Evolutionary conservation across 2,888 invertebrate genomes (phyloP), one percentile per base, ranked within the genome.

Genomic region (Eupithecia abbreviata): DNA sequence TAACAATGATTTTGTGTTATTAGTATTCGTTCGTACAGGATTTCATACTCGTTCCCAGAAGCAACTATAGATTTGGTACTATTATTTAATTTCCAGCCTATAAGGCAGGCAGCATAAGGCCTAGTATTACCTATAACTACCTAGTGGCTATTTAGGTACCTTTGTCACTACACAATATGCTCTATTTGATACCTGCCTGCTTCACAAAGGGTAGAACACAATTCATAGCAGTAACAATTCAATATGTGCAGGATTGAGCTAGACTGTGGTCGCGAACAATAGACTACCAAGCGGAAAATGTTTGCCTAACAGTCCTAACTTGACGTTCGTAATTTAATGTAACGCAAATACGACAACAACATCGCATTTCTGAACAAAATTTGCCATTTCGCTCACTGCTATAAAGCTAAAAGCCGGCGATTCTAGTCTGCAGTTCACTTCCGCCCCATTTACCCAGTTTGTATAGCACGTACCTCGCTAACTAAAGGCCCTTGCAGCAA

Each of bases 321-420:
- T 87, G 84, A 84, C 85, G 86, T 88, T 87, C 85, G 86, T 89
- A 90, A 91, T 91, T 90, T 88, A 90, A 91, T 89, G 88, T 87
- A 89, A 90, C 83, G 87, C 87, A 92, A 92, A 91, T 88, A 90
- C 87, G 87, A 89, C 87, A 90, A 88, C 88, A 89, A 86, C 87
- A 83, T 87, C 86, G 86, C 85, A 86, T 86, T 89, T 85, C 87
- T 85, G 86, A 90, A 88, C 86, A 83, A 89, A 88, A 87, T 88
- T 88, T 84, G 79, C 82, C 82, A 86, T 87, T 86, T 85, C 84
- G 83, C 83, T 80, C 85, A 83, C 79, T 85, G 82, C 82, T 84
- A 79, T 81, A 80, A 84, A 84, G 82, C 80, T 81, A 77, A 80
- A 71, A 76, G 74, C 74, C 75, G 77, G 76, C 75, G 77, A 73